phyloP scores from a whole-genome alignment of 2,888 invertebrate genomes.

The Amiota minor region DNA sequence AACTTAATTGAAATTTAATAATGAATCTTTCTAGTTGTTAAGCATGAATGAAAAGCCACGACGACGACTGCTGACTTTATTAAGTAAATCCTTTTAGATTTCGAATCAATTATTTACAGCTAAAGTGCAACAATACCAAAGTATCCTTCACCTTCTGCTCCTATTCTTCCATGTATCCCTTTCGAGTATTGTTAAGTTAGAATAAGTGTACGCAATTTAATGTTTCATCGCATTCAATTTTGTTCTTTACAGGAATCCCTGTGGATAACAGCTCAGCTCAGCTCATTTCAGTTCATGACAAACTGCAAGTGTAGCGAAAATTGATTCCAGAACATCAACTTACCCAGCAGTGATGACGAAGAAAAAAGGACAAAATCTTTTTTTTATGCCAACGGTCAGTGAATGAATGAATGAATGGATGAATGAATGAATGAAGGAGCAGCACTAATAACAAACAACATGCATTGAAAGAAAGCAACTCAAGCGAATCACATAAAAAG shows the following conservation, averaged over 20 bases:
- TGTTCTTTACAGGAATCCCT: neutral
- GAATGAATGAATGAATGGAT: neutral
- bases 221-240: neutral
- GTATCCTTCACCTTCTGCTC: neutral
- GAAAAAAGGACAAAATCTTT: slow-evolving; percentile 36
- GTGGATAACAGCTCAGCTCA: neutral
- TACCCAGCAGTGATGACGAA: neutral
- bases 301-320: slow-evolving; percentile 52
- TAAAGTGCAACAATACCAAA: neutral
- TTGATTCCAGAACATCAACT: slow-evolving; percentile 43
- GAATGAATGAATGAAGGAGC: neutral
- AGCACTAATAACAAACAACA: too few relatives aligned
- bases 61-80: neutral
- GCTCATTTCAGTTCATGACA: neutral
- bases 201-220: neutral
- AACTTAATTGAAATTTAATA: neutral
- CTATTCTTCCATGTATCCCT: too few relatives aligned
- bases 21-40: too few relatives aligned
- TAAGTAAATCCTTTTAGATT: neutral
- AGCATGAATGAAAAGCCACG: too few relatives aligned
- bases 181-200: too few relatives aligned
- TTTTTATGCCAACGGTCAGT: neutral
- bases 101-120: slow-evolving; percentile 5
- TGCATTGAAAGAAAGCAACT: slow-evolving; percentile 28
- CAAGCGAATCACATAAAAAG: slow-evolving; percentile 40